Conservation (phyloP, 2,797 vertebrate species). For the Tinamus major region DNA sequence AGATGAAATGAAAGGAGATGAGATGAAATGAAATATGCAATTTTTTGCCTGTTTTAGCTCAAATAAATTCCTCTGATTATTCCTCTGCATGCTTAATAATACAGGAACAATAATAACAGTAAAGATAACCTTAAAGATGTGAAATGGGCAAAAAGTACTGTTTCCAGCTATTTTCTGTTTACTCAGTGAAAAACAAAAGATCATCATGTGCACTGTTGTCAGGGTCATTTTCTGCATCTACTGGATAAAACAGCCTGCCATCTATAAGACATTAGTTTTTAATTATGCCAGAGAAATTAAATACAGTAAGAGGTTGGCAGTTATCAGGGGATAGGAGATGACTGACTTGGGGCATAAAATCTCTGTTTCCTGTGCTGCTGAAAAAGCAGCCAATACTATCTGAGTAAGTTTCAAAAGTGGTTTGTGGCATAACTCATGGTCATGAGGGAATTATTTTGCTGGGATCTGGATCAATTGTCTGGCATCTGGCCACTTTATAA, state of each 20-base stretch:
- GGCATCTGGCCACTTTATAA: neutral
- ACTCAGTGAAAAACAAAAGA: neutral
- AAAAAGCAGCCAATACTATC: neutral
- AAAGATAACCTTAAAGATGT: too few relatives aligned
- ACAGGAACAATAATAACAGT: too few relatives aligned
- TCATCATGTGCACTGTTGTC: neutral
- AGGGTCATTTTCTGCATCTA: neutral
- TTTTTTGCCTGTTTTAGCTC: too few relatives aligned
- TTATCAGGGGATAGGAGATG: fast-evolving
- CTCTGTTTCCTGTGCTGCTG: neutral
- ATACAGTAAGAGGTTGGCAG: neutral
- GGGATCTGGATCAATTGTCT: neutral
- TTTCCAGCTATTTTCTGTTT: too few relatives aligned
- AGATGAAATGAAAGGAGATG: too few relatives aligned
- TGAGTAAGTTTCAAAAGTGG: neutral
- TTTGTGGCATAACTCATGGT: neutral
- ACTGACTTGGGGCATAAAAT: neutral
- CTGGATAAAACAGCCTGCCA: neutral
- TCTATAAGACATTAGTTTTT: neutral
- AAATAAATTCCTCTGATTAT: too few relatives aligned
- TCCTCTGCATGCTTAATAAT: too few relatives aligned
- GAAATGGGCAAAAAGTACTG: too few relatives aligned
- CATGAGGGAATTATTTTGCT: neutral
- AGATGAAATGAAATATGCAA: too few relatives aligned
- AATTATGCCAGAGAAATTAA: neutral